Conservation (phyloP, 1,140 invertebrate species). For the Aphaenogaster floridana region DNA sequence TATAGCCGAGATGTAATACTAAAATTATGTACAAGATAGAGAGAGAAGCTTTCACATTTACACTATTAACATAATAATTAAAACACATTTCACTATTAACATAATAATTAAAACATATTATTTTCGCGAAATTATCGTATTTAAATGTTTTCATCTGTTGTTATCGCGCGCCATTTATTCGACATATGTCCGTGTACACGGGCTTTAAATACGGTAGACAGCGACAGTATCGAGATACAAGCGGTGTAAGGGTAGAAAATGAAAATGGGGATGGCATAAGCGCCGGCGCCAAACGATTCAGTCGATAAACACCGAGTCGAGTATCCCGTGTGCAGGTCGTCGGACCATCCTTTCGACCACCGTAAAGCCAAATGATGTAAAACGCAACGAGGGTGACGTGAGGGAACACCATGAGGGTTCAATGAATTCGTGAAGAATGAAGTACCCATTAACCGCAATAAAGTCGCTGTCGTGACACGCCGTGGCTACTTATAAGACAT, state of each 20-base stretch:
- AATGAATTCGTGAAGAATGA: not conserved
- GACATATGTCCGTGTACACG: not conserved
- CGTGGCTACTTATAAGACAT: not conserved
- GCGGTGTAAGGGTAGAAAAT: conserved; percentile 18
- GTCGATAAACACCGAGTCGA: conserved; percentile 75
- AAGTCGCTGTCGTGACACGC: not conserved
- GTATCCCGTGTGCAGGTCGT: conserved; percentile 9
- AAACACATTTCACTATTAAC: not conserved
- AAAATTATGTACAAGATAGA: not conserved
- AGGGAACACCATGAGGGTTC: conserved; percentile 37
- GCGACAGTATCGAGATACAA: not conserved
- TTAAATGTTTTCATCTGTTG: not conserved
- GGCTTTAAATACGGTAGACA: not conserved
- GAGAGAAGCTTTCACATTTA: not conserved
- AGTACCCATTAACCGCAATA: not conserved
- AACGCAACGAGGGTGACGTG: conserved; percentile 76
- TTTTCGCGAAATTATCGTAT: not conserved
- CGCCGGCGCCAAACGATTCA: conserved; percentile 65
- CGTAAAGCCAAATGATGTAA: conserved; percentile 80
- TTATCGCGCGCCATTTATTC: not conserved
- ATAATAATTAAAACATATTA: not conserved
- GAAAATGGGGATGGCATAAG: conserved; percentile 52
- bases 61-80: not conserved
- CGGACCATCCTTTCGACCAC: conserved; percentile 67
- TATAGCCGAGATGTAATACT: not conserved